Evolutionary conservation across 2,797 vertebrate species (phyloP).

Genomic region (Sebastiscus tertius): DNA sequence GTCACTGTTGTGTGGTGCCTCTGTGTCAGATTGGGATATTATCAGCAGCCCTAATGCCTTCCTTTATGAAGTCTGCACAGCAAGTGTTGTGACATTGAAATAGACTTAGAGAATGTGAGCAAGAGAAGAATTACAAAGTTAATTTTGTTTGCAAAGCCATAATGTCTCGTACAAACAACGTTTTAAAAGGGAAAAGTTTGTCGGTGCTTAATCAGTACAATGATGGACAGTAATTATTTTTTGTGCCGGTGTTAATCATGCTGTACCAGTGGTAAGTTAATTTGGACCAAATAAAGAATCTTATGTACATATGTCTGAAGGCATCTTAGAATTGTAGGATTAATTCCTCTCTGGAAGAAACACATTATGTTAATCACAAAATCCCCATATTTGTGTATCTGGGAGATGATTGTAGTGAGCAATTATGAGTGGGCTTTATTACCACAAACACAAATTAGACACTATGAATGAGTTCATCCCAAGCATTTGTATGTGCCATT

Average conservation of each 20-base stretch:
- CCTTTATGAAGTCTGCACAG: constrained; percentile 41
- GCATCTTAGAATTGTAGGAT: constrained; percentile 85
- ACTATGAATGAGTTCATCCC: constrained; percentile 95
- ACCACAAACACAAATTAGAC: constrained; percentile 96
- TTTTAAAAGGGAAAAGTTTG: constrained; percentile 65
- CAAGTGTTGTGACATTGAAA: constrained; percentile 73
- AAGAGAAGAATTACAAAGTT: constrained; percentile 67
- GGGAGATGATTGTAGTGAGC: constrained; percentile 91
- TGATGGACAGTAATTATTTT: constrained; percentile 66
- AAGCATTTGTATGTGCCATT: constrained; percentile 98
- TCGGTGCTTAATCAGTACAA: constrained; percentile 70
- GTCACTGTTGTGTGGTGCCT: constrained; percentile 84
- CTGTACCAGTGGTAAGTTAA: constrained; percentile 74
- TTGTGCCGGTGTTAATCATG: constrained; percentile 70
- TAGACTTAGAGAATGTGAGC: constrained; percentile 41
- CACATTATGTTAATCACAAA: constrained; percentile 96
- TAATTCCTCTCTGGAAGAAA: constrained; percentile 91
- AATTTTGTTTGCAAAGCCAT: constrained; percentile 62
- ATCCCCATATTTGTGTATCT: constrained; percentile 96
- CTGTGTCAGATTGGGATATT: constrained; percentile 20
- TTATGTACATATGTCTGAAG: constrained; percentile 82
- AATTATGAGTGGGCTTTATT: constrained; percentile 96
- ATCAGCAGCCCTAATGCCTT: constrained; percentile 28
- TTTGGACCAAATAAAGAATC: constrained; percentile 75
- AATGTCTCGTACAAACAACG: constrained; percentile 58